phyloP scores from a whole-genome alignment of 2,888 invertebrate genomes.

The Microchrysa polita region DNA sequence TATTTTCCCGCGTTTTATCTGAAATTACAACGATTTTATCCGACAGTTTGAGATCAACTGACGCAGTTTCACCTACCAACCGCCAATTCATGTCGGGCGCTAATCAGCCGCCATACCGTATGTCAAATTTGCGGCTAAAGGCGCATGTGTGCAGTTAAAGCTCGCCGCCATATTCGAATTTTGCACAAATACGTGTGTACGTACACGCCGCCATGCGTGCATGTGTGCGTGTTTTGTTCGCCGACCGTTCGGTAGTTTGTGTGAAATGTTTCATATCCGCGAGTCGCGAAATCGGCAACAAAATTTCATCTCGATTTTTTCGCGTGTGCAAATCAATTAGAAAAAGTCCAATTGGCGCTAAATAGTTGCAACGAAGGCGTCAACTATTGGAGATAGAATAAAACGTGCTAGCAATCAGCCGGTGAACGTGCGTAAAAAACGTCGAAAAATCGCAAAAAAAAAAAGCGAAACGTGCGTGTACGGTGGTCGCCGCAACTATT shows the following conservation, averaged over 20 bases:
- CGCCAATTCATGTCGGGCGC: neutral
- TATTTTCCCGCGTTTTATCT: no score
- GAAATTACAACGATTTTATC: no score
- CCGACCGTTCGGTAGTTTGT: slow-evolving; percentile 37
- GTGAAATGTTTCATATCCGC: slow-evolving; percentile 48
- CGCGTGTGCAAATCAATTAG: slow-evolving; percentile 34
- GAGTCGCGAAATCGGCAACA: slow-evolving; percentile 48
- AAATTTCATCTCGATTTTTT: slow-evolving; percentile 45
- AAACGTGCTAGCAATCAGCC: neutral
- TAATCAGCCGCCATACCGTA: slow-evolving; percentile 26
- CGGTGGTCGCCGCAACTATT: slow-evolving; percentile 33
- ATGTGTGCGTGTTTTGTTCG: slow-evolving; percentile 13
- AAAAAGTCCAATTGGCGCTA: slow-evolving; percentile 12
- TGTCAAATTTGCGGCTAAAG: slow-evolving; percentile 42
- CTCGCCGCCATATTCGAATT: slow-evolving; percentile 46
- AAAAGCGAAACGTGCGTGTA: slow-evolving; percentile 25
- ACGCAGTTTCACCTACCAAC: neutral
- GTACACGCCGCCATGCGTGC: slow-evolving; percentile 2
- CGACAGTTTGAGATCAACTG: slow-evolving; percentile 16
- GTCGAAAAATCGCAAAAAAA: neutral
- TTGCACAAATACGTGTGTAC: neutral
- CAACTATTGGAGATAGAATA: neutral
- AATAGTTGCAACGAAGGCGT: neutral
- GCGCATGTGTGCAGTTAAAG: slow-evolving; percentile 44
- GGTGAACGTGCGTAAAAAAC: slow-evolving; percentile 36